phyloP scores from a whole-genome alignment of 2,797 vertebrate genomes.

The Valencia hispanica region DNA sequence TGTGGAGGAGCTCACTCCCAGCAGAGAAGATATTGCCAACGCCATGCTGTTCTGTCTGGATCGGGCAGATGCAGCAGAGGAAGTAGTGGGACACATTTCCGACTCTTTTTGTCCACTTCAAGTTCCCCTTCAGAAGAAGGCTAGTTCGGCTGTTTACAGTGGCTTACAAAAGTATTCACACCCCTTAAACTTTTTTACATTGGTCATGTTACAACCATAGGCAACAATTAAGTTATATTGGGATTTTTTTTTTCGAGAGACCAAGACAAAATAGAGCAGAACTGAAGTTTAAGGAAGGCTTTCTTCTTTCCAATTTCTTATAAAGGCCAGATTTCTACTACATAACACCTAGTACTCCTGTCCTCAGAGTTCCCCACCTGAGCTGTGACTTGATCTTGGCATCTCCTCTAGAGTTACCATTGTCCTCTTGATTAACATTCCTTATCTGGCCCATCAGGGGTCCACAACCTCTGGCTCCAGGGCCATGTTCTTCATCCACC shows the following conservation, averaged over 20 bases:
- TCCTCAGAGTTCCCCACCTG: no score
- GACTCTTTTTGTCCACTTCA: constrained; percentile 80
- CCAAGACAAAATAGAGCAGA: not conserved
- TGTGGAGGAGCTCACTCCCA: constrained; percentile 77
- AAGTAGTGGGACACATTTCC: constrained; percentile 81
- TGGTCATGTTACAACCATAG: no score
- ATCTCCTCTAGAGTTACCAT: no score
- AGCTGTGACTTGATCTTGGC: no score
- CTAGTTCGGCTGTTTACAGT: not conserved
- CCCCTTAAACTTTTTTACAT: no score
- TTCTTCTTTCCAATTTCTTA: no score
- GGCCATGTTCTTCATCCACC: no score
- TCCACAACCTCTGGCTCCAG: no score
- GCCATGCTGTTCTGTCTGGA: constrained; percentile 85
- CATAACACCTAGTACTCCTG: no score
- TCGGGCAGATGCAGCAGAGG: constrained; percentile 84
- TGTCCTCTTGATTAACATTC: no score
- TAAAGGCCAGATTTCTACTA: no score
- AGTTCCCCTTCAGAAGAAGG: constrained; percentile 85
- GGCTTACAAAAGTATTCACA: not conserved
- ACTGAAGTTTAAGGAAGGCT: not conserved
- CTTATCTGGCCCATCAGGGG: no score
- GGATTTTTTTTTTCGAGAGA: not conserved
- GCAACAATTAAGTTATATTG: not conserved
- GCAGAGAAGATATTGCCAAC: constrained; percentile 73